Conservation (phyloP, 2,888 invertebrate genomes). For the Halictus ligatus region DNA sequence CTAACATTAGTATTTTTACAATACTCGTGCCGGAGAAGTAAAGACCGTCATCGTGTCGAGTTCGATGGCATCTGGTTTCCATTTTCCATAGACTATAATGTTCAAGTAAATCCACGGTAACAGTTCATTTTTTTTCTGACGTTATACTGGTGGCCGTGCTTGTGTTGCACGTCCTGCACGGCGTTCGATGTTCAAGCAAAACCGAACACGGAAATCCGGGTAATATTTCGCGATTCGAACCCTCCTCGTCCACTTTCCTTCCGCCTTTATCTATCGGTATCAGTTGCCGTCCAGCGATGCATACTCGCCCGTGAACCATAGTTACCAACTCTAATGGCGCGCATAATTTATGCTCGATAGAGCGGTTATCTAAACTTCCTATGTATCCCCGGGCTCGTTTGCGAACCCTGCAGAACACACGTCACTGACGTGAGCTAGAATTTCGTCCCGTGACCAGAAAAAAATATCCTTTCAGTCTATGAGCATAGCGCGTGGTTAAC, state of each 20-base stretch:
- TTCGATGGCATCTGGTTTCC: neutral
- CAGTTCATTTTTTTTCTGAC: neutral
- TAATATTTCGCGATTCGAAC: conserved; percentile 27
- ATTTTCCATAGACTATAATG: neutral
- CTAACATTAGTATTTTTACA: neutral
- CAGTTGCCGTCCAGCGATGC: conserved; percentile 73
- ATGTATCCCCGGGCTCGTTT: conserved; percentile 36
- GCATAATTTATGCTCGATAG: conserved; percentile 80
- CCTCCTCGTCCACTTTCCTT: conserved; percentile 46
- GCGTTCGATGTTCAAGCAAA: neutral
- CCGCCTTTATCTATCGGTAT: conserved; percentile 65
- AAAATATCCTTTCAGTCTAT: neutral
- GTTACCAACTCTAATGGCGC: conserved; percentile 78
- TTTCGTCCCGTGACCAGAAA: conserved; percentile 7
- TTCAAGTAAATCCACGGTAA: neutral
- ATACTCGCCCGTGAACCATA: conserved; percentile 73
- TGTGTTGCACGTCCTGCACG: neutral
- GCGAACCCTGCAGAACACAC: conserved; percentile 1
- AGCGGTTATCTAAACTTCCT: conserved; percentile 67
- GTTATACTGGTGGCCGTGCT: neutral
- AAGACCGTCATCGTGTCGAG: neutral
- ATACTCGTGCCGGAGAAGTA: neutral
- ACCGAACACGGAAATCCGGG: conserved; percentile 56
- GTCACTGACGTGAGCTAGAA: conserved; percentile 59
- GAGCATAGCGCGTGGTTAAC: too few species aligned